A percentile compares a stretch with the other conserved stretches of the same genome.
Evolutionary conservation across 2,113 vertebrate species (phyloP).

Genomic region (Channa argus): DNA sequence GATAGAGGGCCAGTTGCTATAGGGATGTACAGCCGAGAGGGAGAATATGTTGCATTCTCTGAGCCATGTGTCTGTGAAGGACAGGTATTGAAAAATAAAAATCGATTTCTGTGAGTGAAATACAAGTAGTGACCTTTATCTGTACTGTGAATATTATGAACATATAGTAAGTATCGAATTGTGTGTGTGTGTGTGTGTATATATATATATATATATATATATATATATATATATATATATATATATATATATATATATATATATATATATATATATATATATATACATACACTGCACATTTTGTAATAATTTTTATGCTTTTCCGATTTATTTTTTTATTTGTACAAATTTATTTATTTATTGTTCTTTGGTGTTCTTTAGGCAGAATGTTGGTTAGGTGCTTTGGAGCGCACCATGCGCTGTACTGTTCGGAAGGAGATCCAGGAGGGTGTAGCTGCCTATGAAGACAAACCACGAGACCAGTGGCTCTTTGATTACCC

Average conservation of each 20-base stretch:
- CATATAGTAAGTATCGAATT: too few species aligned
- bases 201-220: not conserved
- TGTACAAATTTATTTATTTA: not conserved
- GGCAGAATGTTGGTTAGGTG: constrained; percentile 79
- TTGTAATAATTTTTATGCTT: not conserved
- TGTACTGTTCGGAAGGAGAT: constrained; percentile 78
- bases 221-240: not conserved
- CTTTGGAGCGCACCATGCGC: constrained; percentile 79
- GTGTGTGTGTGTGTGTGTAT: not conserved
- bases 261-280: not conserved
- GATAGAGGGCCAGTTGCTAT: constrained; percentile 54
- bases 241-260: not conserved
- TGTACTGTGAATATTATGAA: too few species aligned
- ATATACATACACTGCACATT: too few species aligned
- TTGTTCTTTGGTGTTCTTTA: constrained; percentile 31
- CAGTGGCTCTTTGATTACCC: constrained; percentile 86
- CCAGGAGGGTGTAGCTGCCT: constrained; percentile 76
- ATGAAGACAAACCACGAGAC: constrained; percentile 83
- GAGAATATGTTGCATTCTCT: constrained; percentile 82
- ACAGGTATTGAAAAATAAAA: constrained; percentile 63
- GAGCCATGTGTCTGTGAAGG: constrained; percentile 78
- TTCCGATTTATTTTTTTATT: not conserved
- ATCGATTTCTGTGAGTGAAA: not conserved
- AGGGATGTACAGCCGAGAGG: constrained; percentile 84
- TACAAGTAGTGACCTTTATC: not conserved